Evolutionary conservation across 2,888 invertebrate species (phyloP).

Genomic region (Thera obeliscata): DNA sequence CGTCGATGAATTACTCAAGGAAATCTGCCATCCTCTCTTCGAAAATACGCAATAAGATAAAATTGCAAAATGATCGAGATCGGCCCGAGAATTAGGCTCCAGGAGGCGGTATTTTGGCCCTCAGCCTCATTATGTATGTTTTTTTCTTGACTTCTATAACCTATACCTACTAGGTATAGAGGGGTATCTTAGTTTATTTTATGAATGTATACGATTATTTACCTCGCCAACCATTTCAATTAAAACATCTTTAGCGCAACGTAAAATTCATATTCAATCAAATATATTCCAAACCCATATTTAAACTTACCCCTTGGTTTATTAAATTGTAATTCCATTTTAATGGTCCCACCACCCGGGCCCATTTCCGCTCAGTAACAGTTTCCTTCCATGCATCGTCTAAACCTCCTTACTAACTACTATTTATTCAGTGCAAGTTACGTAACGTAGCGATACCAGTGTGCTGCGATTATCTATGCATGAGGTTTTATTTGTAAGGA

Average conservation of each 20-base stretch:
- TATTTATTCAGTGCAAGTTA: conserved; percentile 44
- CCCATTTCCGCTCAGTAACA: conserved; percentile 78
- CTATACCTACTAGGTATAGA: too few species aligned
- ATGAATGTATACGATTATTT: too few species aligned
- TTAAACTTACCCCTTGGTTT: conserved; percentile 32
- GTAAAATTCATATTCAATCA: conserved; percentile 14
- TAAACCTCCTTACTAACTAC: conserved; percentile 44
- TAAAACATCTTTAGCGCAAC: background rate
- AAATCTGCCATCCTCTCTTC: too few species aligned
- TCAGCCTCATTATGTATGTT: too few species aligned
- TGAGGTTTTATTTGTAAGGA: conserved; percentile 73
- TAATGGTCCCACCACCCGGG: conserved; percentile 56
- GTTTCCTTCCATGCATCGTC: conserved; percentile 65
- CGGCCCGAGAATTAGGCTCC: too few species aligned
- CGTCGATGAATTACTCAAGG: too few species aligned
- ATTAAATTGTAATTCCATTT: conserved; percentile 56
- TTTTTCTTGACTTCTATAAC: too few species aligned
- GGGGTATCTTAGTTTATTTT: too few species aligned
- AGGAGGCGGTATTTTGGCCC: too few species aligned
- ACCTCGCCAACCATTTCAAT: background rate
- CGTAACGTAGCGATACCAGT: conserved; percentile 58
- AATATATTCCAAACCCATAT: conserved; percentile 22
- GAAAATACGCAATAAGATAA: too few species aligned
- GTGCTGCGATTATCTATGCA: conserved; percentile 73
- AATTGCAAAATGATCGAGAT: too few species aligned